A percentile compares a stretch with the other conserved stretches of the same genome.
Conservation (phyloP, 1,140 invertebrate genomes). For the Kradibia gibbosae region DNA sequence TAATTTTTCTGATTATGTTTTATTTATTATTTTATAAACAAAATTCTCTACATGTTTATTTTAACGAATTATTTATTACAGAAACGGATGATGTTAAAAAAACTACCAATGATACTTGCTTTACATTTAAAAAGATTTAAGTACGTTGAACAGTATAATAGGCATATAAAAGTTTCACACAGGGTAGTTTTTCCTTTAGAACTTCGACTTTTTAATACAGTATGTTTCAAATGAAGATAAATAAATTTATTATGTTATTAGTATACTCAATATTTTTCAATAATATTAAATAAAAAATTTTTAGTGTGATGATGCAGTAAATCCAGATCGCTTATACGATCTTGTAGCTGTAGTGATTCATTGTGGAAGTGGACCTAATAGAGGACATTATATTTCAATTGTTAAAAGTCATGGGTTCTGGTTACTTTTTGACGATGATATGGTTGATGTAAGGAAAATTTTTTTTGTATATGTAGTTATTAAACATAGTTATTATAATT, state of each 20-base stretch:
- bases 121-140: conserved; percentile 99
- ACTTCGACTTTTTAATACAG: conserved; percentile 97
- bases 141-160: conserved; percentile 98
- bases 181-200: conserved; percentile 99
- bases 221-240: conserved; percentile 72
- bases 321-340: conserved; percentile 98
- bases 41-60: background rate
- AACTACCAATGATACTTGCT: conserved; percentile 97
- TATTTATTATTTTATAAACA: background rate
- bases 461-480: too few relatives aligned
- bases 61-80: conserved; percentile 68
- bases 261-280: background rate
- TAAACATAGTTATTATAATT: background rate
- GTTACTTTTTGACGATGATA: conserved; percentile 99
- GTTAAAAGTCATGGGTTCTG: conserved; percentile 99
- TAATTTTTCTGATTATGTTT: background rate
- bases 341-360: conserved; percentile 99
- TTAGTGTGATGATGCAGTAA: conserved; percentile 96
- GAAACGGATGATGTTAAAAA: conserved; percentile 98
- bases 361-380: conserved; percentile 98
- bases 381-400: conserved; percentile 99
- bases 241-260: background rate
- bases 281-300: conserved; percentile 59
- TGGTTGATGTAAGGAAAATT: conserved; percentile 93
- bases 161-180: conserved; percentile 99